Evolutionary conservation across 1,140 invertebrate genomes (phyloP).

Genomic region (Macrostomum lignano): DNA sequence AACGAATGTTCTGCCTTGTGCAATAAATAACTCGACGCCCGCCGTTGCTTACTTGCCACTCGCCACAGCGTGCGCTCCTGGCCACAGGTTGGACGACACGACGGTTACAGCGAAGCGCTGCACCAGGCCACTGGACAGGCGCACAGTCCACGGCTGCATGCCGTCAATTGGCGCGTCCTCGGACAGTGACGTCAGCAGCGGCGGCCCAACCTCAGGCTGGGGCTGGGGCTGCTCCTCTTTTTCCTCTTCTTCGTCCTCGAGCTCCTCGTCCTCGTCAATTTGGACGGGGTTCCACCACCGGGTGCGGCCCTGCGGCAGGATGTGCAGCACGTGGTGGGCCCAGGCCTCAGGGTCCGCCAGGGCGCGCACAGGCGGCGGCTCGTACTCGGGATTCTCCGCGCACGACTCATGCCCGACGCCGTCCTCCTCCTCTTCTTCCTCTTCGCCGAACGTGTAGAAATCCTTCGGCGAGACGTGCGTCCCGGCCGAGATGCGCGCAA

Average conservation of each 20-base stretch:
- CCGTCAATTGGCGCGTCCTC: slow-evolving; percentile 21
- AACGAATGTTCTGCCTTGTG: no score
- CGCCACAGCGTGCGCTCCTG: slow-evolving; percentile 1
- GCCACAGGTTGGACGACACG: slow-evolving; percentile 4
- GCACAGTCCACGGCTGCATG: slow-evolving; percentile 33
- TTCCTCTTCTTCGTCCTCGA: slow-evolving; percentile 13
- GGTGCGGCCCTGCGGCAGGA: slow-evolving; percentile 43
- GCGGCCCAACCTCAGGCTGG: slow-evolving; percentile 34
- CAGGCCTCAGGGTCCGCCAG: slow-evolving; percentile 39
- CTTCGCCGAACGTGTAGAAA: slow-evolving; percentile 32
- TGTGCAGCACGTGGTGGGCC: slow-evolving; percentile 47
- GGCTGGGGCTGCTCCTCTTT: slow-evolving; percentile 10
- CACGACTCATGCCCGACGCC: slow-evolving; percentile 13
- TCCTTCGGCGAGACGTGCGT: slow-evolving; percentile 47
- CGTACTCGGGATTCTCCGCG: slow-evolving; percentile 27
- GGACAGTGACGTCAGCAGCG: slow-evolving; percentile 27
- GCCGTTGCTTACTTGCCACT: slow-evolving; percentile 1
- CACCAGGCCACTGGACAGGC: neutral
- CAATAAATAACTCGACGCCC: no score
- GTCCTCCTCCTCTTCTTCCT: slow-evolving; percentile 31
- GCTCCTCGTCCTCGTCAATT: slow-evolving; percentile 26
- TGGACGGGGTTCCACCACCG: slow-evolving; percentile 13
- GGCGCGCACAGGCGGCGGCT: slow-evolving; percentile 26
- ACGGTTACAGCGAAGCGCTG: neutral
- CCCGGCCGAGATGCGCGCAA: slow-evolving; percentile 46